A percentile compares a stretch with the other conserved stretches of the same genome.
phyloP scores from a whole-genome alignment of 2,888 invertebrate genomes.

The Patella ulyssiponensis region DNA sequence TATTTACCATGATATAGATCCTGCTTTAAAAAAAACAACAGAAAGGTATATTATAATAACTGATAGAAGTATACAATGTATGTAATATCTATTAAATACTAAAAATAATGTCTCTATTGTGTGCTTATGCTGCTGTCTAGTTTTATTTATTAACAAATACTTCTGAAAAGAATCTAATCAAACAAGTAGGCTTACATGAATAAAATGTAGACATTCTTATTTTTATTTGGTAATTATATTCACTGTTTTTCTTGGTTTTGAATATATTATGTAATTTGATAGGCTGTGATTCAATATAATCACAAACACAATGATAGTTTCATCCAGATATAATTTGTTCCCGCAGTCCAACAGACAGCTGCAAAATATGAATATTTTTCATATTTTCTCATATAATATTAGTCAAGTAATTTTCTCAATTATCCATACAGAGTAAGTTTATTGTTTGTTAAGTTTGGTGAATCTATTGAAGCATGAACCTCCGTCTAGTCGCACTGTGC shows the following conservation, averaged over 20 bases:
- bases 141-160: too few species aligned
- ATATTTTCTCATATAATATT: not conserved
- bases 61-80: too few species aligned
- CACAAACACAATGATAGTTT: not conserved
- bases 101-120: too few species aligned
- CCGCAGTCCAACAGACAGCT: slow-evolving; percentile 5
- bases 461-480: slow-evolving; percentile 2
- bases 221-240: too few species aligned
- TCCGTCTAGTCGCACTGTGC: not conserved
- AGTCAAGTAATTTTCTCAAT: slow-evolving; percentile 13
- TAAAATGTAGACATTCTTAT: too few species aligned
- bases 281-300: slow-evolving; percentile 10
- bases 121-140: too few species aligned
- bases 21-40: too few species aligned
- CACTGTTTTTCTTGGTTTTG: not conserved
- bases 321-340: slow-evolving; percentile 3
- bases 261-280: slow-evolving; percentile 1
- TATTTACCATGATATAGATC: too few species aligned
- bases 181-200: too few species aligned
- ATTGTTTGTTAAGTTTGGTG: slow-evolving; percentile 7
- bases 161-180: too few species aligned
- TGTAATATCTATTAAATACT: too few species aligned
- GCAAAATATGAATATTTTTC: slow-evolving; percentile 1
- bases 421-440: slow-evolving; percentile 4
- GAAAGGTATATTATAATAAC: too few species aligned